Evolutionary conservation across 2,113 vertebrate species (phyloP).

Genomic region (Suncus etruscus): DNA sequence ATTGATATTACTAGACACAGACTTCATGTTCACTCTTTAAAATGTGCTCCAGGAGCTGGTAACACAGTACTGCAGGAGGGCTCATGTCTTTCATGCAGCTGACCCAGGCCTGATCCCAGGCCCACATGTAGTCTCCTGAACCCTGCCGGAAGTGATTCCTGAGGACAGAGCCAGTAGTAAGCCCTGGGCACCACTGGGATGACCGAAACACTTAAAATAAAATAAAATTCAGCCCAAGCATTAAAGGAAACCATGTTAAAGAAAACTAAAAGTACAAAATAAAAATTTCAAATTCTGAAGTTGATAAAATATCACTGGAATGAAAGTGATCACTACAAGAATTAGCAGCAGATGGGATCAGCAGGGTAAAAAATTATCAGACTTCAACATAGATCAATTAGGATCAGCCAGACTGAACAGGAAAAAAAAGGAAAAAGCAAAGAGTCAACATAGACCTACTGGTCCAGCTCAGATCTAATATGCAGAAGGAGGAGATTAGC

Average conservation of each 20-base stretch:
- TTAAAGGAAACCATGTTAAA: not conserved
- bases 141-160: no score
- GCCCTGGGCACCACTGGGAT: no score
- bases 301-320: not conserved
- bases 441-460: not conserved
- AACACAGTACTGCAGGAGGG: no score
- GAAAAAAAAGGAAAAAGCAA: not conserved
- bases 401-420: not conserved
- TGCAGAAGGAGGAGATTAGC: not conserved
- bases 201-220: no score
- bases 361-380: not conserved
- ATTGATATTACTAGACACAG: not conserved
- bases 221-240: no score
- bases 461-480: not conserved
- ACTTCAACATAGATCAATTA: not conserved
- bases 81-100: no score
- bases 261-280: not conserved
- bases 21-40: slow-evolving; percentile 16
- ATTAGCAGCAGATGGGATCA: not conserved
- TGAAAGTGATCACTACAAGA: slow-evolving; percentile 6
- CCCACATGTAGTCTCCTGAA: no score
- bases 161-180: no score
- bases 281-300: slow-evolving; percentile 21
- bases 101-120: no score
- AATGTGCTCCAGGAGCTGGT: not conserved